These are phyloP conservation scores for Brachionus manjavacas DNA, from an alignment of 1,140 invertebrate species.

Conservation along the genomic window DNA sequence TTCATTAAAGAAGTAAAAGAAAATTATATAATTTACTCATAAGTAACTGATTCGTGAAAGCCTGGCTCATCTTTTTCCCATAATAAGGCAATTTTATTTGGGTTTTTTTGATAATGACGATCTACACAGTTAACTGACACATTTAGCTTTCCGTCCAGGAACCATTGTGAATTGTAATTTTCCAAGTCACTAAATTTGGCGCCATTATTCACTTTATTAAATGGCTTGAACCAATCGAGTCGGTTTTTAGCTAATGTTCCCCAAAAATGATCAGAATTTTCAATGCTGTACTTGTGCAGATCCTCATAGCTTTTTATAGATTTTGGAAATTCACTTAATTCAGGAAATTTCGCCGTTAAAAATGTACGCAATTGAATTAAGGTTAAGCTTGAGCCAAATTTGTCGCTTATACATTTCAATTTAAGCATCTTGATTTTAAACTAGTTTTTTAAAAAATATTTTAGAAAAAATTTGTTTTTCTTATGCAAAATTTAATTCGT, in stretches of 20 bases:
- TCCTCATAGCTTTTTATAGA: not conserved
- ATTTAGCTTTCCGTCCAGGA: constrained; percentile 59
- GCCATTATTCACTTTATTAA: constrained; percentile 55
- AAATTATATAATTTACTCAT: constrained; percentile 49
- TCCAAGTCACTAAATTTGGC: constrained; percentile 49
- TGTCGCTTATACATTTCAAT: not conserved
- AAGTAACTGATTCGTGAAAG: constrained; percentile 56
- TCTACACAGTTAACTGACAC: constrained; percentile 62
- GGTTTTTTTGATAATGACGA: constrained; percentile 56
- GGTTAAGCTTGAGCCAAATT: not conserved
- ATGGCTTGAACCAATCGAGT: constrained; percentile 58
- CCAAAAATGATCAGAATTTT: constrained; percentile 60
- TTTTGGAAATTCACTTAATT: not conserved
- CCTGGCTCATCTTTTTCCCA: constrained; percentile 63
- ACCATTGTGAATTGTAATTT: constrained; percentile 51
- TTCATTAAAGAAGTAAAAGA: not conserved
- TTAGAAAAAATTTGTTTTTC: not conserved
- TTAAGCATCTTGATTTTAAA: not conserved
- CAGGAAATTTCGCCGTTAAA: constrained; percentile 20
- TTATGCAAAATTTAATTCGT: not conserved
- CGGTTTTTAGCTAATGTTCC: constrained; percentile 54
- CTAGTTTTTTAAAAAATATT: not conserved
- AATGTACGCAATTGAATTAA: not conserved
- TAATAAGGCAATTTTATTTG: constrained; percentile 59
- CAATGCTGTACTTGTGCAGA: constrained; percentile 43